Percentiles rank a stretch among this genome's conserved stretches.
These are phyloP conservation scores for Penaeus vannamei DNA, from an alignment of 1,140 invertebrate species.

Conservation along the genomic window DNA sequence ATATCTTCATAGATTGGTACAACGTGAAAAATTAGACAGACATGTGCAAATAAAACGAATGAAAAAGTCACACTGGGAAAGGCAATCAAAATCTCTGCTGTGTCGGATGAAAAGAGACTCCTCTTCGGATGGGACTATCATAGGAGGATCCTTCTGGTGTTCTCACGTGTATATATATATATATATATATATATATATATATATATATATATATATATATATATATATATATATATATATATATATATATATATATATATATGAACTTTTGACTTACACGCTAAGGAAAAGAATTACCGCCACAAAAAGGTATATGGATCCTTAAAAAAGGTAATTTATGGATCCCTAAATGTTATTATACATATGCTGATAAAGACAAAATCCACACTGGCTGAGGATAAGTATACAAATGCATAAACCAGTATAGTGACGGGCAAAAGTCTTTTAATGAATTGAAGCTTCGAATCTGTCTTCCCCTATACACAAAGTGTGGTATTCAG, in stretches of 20 bases:
- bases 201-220: slow-evolving; percentile 20
- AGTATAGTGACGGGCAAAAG: too few relatives aligned
- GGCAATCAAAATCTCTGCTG: too few relatives aligned
- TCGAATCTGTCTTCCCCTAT: too few relatives aligned
- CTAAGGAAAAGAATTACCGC: not conserved
- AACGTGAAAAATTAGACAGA: too few relatives aligned
- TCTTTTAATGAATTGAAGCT: too few relatives aligned
- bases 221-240: slow-evolving; percentile 23
- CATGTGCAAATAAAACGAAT: too few relatives aligned
- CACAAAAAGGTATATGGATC: not conserved
- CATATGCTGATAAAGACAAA: not conserved
- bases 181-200: slow-evolving; percentile 2
- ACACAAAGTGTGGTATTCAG: too few relatives aligned
- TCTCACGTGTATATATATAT: not conserved
- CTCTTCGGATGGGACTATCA: too few relatives aligned
- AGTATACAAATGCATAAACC: not conserved
- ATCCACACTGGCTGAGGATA: not conserved
- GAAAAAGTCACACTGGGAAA: too few relatives aligned
- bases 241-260: slow-evolving; percentile 25
- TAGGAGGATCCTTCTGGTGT: not conserved
- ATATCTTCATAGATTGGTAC: too few relatives aligned
- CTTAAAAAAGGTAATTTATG: not conserved
- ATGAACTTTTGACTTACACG: not conserved
- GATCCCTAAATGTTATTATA: not conserved
- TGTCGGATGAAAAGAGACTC: too few relatives aligned